Base-by-base conservation (phyloP, 2,113 vertebrate species). In the Meleagris gallopavo region DNA sequence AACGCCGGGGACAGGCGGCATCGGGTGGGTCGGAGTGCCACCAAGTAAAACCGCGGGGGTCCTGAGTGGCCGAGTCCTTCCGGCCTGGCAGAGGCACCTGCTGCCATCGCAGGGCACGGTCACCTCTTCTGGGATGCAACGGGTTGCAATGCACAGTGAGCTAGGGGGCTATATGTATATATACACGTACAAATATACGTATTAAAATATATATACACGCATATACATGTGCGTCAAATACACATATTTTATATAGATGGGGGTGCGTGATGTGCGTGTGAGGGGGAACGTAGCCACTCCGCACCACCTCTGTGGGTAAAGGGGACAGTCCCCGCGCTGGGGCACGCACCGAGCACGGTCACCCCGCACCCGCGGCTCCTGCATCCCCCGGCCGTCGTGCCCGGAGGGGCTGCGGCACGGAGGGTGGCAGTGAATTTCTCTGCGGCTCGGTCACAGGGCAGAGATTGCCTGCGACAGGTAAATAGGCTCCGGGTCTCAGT, bases 401-500 rank as follows among this genome's bases (percentile, higher is more conserved):
- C 21, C 3, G 41, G 54, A 84, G 60, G 62, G 87, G 80, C 50
- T 6, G 19, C 46, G 34, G 87, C 93, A 95, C 58, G 96, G 54
- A 19, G 91, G 87, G 87, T 19, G 24, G 45, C 66, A 60, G 94
- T 69, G 96, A 91, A 94, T 97, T 97, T 96, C 77, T 78, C 41
- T 61, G 72, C 64, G 72, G 80, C 95, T 97, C 96, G 94, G 93
- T 97, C 89, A 87, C 94, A 88, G 91, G 96, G 94, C 94, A 86
- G 95, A 98, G 98, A 99, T 99, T 98, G 98, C 97, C 98, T 98
- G 97, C 98, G 98, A 98, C 99, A 99, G 98, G 98, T 98, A 99
- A 99, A 98, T 98, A 98, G 98, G 98, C 98, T 98, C 97, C 69
- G 88, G 97, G 98, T 97, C 97, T 97, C 97, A 82, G 98, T 98